phyloP scores from a whole-genome alignment of 2,797 vertebrate species.

The Chromis chromis region DNA sequence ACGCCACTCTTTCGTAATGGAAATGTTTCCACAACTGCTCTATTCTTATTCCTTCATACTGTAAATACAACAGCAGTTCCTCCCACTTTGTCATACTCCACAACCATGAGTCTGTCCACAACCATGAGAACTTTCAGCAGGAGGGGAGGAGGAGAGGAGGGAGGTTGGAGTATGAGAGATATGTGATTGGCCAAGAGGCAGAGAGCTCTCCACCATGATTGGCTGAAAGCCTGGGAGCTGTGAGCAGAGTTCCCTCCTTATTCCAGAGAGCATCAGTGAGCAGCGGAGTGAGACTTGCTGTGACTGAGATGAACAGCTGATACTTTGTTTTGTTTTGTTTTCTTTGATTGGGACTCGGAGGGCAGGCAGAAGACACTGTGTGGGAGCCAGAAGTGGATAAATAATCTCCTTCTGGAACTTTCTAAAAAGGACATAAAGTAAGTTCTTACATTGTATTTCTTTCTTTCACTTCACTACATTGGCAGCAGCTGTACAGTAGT shows the following conservation, averaged over 20 bases:
- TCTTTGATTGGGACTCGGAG: constrained; percentile 43
- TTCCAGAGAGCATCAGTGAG: constrained; percentile 78
- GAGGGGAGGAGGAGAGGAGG: constrained; percentile 21
- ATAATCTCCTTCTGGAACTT: constrained; percentile 55
- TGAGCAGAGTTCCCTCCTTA: constrained; percentile 76
- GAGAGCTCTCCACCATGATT: constrained; percentile 65
- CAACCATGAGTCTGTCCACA: constrained; percentile 46
- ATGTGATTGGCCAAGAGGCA: constrained; percentile 64
- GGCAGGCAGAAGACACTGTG: constrained; percentile 25
- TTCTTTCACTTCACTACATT: neutral
- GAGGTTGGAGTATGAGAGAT: constrained; percentile 33
- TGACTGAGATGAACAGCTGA: constrained; percentile 68
- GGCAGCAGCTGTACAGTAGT: constrained; percentile 10
- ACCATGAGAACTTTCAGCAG: constrained; percentile 71
- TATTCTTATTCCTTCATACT: constrained; percentile 32
- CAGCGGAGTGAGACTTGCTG: constrained; percentile 67
- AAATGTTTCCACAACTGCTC: constrained; percentile 46
- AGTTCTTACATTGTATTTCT: constrained; percentile 45
- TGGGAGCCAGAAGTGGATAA: constrained; percentile 31
- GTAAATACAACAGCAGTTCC: constrained; percentile 43
- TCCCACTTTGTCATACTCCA: constrained; percentile 34
- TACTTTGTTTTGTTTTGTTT: constrained; percentile 74
- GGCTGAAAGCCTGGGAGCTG: constrained; percentile 75
- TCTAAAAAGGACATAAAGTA: constrained; percentile 66
- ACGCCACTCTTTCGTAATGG: constrained; percentile 23